Evolutionary conservation across 2,888 invertebrate genomes (phyloP), one percentile per base, ranked within the genome.

Genomic region (Cetonia aurata): DNA sequence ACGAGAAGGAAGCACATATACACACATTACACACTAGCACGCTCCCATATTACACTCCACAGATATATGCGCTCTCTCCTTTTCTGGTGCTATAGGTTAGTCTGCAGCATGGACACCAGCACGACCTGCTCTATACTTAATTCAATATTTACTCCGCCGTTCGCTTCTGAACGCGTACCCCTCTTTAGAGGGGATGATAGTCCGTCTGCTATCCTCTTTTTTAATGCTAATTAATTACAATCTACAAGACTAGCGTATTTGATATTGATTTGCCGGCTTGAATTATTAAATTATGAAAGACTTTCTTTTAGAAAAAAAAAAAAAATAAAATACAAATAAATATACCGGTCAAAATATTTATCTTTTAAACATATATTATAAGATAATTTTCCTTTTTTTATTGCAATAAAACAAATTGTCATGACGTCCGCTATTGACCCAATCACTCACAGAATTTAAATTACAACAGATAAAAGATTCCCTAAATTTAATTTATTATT

Each of bases 1-100:
- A 65, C 74, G 71, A 73, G 69, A 53, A 72, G 69, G 71, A 73
- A 72, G 73, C 72, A 71, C 73, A 74, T 72, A 73, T 70, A 74
- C 73, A 75, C 71, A 72, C 72, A 56, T 50, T 8, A 50, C 62
- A 37, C 50, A 31, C 42, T 46, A 13, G 25, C 46, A 33, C 50
- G 48, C 50, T 62, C 25, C 62, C 48, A 37, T 37, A 37, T 37
- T 37, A 37, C 37, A 37, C 37, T 37, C 50, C 25, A 13, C 15
- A 31, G 44, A 46, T 59, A 42, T 44, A 17, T 59, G 17, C 25
- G 44, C 48, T 57, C 56, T 41, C 17, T 57, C 56, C 56, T 57
- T 57, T 31, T 42, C 42, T 31, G 31, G 37, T 12, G 37, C 42
- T 57, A 55, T 13, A 55, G 55, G 66, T 25, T 12, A 33, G 25